phyloP scores from a whole-genome alignment of 2,797 vertebrate genomes.

The Rhodeus uyekii region DNA sequence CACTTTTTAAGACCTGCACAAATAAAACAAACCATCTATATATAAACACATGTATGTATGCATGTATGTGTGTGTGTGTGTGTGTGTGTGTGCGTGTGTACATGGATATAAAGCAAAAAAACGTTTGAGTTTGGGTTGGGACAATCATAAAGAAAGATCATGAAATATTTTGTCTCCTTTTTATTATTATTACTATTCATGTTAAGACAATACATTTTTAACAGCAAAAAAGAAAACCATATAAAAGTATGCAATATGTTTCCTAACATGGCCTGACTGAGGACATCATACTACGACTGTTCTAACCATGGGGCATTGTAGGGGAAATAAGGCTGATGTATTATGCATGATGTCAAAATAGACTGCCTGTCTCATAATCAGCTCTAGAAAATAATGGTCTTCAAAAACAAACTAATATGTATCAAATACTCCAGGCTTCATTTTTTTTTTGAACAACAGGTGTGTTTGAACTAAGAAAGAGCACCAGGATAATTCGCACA shows the following conservation, averaged over 20 bases:
- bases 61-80: too few species aligned
- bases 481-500: neutral
- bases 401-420: neutral
- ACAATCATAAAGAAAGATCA: neutral
- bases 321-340: neutral
- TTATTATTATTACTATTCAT: slow-evolving; percentile 34
- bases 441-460: neutral
- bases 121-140: neutral
- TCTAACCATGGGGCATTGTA: neutral
- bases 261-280: neutral
- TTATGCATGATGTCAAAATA: neutral
- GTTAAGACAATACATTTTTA: slow-evolving; percentile 29
- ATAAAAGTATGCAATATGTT: slow-evolving; percentile 29
- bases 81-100: too few species aligned
- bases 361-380: neutral
- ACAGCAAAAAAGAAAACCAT: slow-evolving; percentile 2
- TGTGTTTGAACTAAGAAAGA: slow-evolving; percentile 10
- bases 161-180: slow-evolving; percentile 2
- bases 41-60: too few species aligned
- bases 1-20: too few species aligned
- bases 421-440: neutral
- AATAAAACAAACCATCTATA: too few species aligned
- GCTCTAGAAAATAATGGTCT: neutral
- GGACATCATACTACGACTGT: slow-evolving; percentile 1
- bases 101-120: too few species aligned